Conservation (phyloP, 2,113 vertebrate species). For the Meriones unguiculatus region DNA sequence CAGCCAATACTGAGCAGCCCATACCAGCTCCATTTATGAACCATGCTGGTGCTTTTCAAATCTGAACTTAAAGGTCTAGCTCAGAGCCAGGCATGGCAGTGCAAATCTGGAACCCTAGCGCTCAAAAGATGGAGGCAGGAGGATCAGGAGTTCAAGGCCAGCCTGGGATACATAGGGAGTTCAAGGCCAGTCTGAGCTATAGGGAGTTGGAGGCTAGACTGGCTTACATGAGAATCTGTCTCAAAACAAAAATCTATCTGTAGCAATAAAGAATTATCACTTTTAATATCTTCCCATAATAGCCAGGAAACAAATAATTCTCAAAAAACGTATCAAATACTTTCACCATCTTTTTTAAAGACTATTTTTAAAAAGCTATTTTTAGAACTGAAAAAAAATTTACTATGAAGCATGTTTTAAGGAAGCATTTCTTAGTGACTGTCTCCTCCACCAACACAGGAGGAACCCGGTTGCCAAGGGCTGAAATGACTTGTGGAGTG, state of each 20-base stretch:
- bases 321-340: not conserved
- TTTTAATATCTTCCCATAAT: slow-evolving; percentile 22
- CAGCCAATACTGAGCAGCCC: not conserved
- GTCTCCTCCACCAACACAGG: not conserved
- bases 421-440: not conserved
- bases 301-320: not conserved
- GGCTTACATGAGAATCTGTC: not conserved
- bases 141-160: not conserved
- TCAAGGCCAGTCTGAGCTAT: not conserved
- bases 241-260: not conserved
- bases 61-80: not conserved
- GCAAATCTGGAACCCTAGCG: not conserved
- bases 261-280: not conserved
- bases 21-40: not conserved
- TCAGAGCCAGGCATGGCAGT: not conserved
- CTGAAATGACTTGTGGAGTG: not conserved
- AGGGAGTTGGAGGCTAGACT: not conserved
- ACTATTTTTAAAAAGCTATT: not conserved
- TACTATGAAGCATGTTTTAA: not conserved
- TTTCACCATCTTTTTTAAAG: not conserved
- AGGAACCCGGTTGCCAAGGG: not conserved
- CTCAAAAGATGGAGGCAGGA: not conserved
- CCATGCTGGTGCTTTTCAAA: not conserved
- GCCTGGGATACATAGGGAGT: not conserved
- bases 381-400: slow-evolving; percentile 2